These are phyloP conservation scores for Circaetus gallicus DNA, from an alignment of 2,113 vertebrate species.

Conservation along the genomic window DNA sequence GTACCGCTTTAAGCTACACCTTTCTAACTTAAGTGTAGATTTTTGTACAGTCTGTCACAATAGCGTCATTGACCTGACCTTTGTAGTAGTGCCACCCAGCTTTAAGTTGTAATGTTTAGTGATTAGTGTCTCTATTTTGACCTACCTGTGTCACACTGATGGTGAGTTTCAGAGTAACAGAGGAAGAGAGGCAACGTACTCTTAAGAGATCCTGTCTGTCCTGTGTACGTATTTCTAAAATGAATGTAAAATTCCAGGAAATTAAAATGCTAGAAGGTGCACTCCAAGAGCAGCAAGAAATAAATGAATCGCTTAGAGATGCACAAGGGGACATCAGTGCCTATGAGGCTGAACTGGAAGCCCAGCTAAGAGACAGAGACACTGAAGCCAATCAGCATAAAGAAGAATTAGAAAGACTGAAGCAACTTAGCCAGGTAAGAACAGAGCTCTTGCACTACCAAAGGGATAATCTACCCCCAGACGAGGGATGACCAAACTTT, in stretches of 20 bases:
- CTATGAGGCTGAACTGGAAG: constrained; percentile 76
- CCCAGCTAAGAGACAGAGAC: constrained; percentile 70
- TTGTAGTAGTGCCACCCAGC: background rate
- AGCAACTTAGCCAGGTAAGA: constrained; percentile 70
- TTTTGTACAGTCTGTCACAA: background rate
- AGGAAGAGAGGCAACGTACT: background rate
- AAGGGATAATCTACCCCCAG: background rate
- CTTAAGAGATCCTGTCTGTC: background rate
- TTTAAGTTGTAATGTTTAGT: background rate
- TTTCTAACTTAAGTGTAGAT: background rate
- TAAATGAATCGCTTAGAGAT: constrained; percentile 73
- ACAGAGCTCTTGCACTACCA: background rate
- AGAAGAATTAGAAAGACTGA: constrained; percentile 75
- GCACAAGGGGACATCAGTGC: constrained; percentile 69
- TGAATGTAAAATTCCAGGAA: constrained; percentile 66
- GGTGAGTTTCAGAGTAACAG: background rate
- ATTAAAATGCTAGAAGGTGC: constrained; percentile 69
- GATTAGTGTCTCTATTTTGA: background rate
- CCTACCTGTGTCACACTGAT: background rate
- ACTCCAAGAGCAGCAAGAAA: constrained; percentile 70
- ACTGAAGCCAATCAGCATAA: constrained; percentile 73
- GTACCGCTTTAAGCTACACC: background rate
- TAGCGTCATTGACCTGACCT: background rate
- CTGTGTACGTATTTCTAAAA: background rate
- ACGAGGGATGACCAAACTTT: background rate